A percentile compares a stretch with the other conserved stretches of the same genome.
phyloP scores from a whole-genome alignment of 2,888 invertebrate species.

The Anodontia alba region DNA sequence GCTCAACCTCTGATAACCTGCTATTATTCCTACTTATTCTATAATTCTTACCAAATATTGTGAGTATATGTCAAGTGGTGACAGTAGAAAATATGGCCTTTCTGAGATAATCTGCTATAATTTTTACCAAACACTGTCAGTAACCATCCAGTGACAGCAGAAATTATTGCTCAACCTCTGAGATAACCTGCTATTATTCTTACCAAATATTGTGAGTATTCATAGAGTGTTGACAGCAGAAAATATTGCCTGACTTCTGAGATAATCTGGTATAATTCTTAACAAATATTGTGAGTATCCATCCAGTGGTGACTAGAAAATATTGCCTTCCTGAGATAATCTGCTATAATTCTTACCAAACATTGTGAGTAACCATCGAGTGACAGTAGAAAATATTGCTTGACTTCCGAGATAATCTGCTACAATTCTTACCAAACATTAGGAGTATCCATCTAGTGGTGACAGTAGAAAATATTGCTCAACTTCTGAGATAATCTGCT shows the following conservation, averaged over 20 bases:
- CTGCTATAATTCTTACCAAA: too few relatives aligned
- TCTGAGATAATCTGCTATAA: slow-evolving; percentile 90
- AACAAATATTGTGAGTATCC: slow-evolving; percentile 67
- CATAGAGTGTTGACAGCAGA: neutral
- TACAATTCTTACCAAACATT: slow-evolving; percentile 85
- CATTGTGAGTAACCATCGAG: slow-evolving; percentile 69
- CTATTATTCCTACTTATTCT: too few relatives aligned
- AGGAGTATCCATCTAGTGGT: neutral
- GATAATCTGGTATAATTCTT: neutral
- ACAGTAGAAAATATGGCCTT: too few relatives aligned
- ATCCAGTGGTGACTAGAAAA: slow-evolving; percentile 71
- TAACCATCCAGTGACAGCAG: slow-evolving; percentile 52
- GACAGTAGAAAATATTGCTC: slow-evolving; percentile 67
- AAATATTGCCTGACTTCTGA: neutral
- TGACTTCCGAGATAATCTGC: slow-evolving; percentile 91
- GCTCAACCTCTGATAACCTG: too few relatives aligned
- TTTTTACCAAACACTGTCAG: slow-evolving; percentile 24
- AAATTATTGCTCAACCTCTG: slow-evolving; percentile 83
- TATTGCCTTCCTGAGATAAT: slow-evolving; percentile 36
- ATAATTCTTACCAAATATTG: too few relatives aligned
- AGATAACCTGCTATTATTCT: slow-evolving; percentile 87
- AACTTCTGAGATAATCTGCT: slow-evolving; percentile 88
- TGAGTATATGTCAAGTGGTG: too few relatives aligned
- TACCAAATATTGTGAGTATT: neutral
- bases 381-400: slow-evolving; percentile 68